Base-by-base conservation (phyloP, 2,113 vertebrate genomes). In the Mus pahari region DNA sequence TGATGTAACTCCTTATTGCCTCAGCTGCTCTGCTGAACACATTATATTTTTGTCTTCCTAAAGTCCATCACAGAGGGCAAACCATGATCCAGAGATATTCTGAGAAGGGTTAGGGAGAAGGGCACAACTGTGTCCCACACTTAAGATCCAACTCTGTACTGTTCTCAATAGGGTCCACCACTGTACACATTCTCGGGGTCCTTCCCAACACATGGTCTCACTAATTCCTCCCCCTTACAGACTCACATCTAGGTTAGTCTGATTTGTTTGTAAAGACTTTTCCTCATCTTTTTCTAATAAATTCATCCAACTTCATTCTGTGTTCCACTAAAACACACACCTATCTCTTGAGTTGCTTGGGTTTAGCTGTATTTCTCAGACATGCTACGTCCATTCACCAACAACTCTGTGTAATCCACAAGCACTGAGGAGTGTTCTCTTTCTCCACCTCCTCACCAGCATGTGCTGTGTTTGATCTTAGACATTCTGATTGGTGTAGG, bases 191-290 rank as follows among this genome's bases (percentile, higher is more conserved):
- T 39, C 50, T 53, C 33, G 60, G 31, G 0, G 0, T 33, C 45
- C 17, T 26, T 45, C 64, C 50, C n/a, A 22, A 50, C 39, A 68
- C 73, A 48, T 8, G 10, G 14, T 45, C 84, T 77, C 71, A 60
- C 0, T 7, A 16, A n/a, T 22, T 87, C 58, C 60, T 70, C 22
- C 48, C 70, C 75, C 55, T 73, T 75, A 68, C 45, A 74, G 75
- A 87, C 64, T 26, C 62, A 48, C 20, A 79, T 58, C 55, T 86
- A 89, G 31, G 22, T 42, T 66, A 73, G 31, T 11, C n/a, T 79
- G 89, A 16, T 96, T 89, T 26, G 20, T 86, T 90, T 42, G 50
- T 70, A 48, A 86, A n/a, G 68, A 11, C 5, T 42, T 93, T 91
- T 83, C 10, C 5, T 95, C 26, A 66, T 33, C 5, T 50, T 92